Conservation (phyloP, 92 coral and sea anemone species). For the Chrysogorgia sp. region DNA sequence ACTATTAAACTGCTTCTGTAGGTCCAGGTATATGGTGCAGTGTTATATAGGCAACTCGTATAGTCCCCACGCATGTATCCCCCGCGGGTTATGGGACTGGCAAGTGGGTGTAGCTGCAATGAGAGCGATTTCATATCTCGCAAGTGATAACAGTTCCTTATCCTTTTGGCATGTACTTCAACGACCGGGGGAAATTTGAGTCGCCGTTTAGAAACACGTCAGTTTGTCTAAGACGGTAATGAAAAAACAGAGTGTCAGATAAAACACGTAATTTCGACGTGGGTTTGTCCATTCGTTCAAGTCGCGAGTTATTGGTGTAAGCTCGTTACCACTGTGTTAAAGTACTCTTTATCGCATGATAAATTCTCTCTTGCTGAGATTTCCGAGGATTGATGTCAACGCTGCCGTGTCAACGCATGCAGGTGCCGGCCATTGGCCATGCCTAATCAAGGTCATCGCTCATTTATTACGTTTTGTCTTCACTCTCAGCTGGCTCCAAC, state of each 20-base stretch:
- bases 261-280: not conserved
- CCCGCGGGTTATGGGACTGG: conserved; percentile 35
- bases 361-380: conserved; percentile 47
- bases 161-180: conserved; percentile 43
- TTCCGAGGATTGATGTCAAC: conserved; percentile 23
- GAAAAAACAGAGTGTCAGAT: conserved; percentile 36
- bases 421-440: conserved; percentile 20
- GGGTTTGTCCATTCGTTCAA: conserved; percentile 1
- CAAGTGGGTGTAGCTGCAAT: conserved; percentile 31
- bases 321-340: conserved; percentile 18
- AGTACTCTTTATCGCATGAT: conserved; percentile 28
- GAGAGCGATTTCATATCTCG: conserved; percentile 23
- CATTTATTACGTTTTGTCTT: not conserved
- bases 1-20: too few species aligned
- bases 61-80: conserved; percentile 28
- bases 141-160: conserved; percentile 46
- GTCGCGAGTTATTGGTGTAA: conserved; percentile 13
- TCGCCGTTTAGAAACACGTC: conserved; percentile 21
- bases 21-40: too few species aligned
- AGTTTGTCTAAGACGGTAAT: conserved; percentile 27
- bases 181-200: conserved; percentile 28
- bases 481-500: not conserved
- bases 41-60: conserved; percentile 20
- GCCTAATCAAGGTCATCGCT: conserved; percentile 38
- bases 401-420: not conserved